Evolutionary conservation across 2,888 invertebrate species (phyloP).

Genomic region (Caenorhabditis zanzibari): DNA sequence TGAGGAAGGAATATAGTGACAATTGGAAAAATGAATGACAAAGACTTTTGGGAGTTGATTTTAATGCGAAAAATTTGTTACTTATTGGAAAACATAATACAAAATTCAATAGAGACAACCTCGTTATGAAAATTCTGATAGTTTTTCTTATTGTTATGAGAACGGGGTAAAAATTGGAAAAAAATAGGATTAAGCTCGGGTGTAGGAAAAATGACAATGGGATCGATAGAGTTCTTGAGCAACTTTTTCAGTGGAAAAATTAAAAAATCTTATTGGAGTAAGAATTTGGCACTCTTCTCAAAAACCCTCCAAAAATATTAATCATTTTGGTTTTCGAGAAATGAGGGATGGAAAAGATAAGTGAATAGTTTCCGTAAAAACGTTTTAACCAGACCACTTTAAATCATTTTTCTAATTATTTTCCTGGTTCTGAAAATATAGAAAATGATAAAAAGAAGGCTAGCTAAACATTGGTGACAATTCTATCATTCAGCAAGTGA

Average conservation of each 20-base stretch:
- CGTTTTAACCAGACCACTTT: not conserved
- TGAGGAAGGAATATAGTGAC: too few species aligned
- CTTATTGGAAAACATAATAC: constrained; percentile 7
- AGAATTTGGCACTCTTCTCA: constrained; percentile 32
- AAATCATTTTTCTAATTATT: not conserved
- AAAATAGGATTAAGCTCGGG: constrained; percentile 46
- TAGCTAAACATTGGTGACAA: constrained; percentile 14
- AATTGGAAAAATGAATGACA: constrained; percentile 19
- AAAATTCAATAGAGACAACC: constrained; percentile 48
- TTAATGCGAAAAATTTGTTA: constrained; percentile 10
- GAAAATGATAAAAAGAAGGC: not conserved
- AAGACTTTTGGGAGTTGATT: constrained; percentile 56
- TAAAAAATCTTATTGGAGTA: not conserved
- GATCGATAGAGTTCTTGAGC: constrained; percentile 55
- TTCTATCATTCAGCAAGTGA: constrained; percentile 39
- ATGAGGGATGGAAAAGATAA: constrained; percentile 27
- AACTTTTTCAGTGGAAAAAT: constrained; percentile 33
- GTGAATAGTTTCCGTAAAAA: constrained; percentile 47
- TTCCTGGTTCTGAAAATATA: not conserved
- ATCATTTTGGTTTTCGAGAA: constrained; percentile 32
- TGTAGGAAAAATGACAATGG: constrained; percentile 50
- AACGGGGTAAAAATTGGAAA: not conserved
- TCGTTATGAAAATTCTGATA: constrained; percentile 56
- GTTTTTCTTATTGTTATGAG: not conserved
- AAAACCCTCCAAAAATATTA: constrained; percentile 35